Evolutionary conservation across 2,113 vertebrate genomes (phyloP), one percentile per base, ranked within the genome.

Genomic region (Rhipidura dahli): DNA sequence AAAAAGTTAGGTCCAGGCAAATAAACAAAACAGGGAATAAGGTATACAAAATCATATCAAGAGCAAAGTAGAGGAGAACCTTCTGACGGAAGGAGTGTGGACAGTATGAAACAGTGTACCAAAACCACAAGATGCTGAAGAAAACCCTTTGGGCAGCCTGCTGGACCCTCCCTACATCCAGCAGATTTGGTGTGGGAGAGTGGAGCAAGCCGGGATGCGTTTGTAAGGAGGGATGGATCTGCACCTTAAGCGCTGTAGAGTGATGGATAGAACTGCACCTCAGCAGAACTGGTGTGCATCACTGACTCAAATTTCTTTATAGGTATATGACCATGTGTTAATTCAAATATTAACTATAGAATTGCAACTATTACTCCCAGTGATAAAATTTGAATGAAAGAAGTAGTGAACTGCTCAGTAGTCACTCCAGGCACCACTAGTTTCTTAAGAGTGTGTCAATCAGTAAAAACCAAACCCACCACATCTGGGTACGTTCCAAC

Each of bases 191-290:
- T 30, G 28, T 13, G 54, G 13, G 27, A 47, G 11, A 13, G 6
- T 1, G 10, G 15, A 71, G 16, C 2, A 26, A n/a, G 22, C 14
- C 4, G 20, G 19, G 6, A 30, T 9, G 6, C 1, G 1, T 33
- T 51, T 31, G 8, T 27, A 53, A 44, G 30, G 15, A 66, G 13
- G 9, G 9, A 26, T 1, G 35, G 35, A 39, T 40, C 35, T 19
- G 30, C 23, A 60, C 22, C 14, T 40, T 23, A 28, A 47, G 27
- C 0, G 21, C 24, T 51, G 30, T 10, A 57, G 8, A 15, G 16
- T 9, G 56, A 4, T 6, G 23, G 21, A 23, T 0, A 53, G 39
- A 73, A 47, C 5, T 24, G 50, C 27, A 80, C 15, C 13, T 30
- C 13, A 33, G 16, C 17, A 22, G 16, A 39, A 70, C 1, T 28